Conservation (phyloP, 2,797 vertebrate species). For the Hyperoplus immaculatus region DNA sequence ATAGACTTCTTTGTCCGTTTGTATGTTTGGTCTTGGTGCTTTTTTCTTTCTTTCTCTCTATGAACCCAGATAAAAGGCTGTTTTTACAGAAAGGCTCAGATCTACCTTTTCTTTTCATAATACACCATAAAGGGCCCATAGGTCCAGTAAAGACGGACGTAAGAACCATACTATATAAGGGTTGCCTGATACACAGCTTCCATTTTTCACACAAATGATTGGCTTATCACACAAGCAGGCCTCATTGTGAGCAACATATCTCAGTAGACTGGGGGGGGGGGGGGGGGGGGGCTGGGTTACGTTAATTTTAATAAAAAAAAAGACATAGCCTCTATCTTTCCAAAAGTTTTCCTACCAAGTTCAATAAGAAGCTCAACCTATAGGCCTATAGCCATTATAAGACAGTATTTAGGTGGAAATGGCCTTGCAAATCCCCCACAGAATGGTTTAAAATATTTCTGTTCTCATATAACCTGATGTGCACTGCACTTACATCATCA, state of each 20-base stretch:
- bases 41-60: neutral
- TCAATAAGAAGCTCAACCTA: neutral
- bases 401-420: neutral
- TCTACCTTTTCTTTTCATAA: neutral
- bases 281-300: neutral
- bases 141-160: neutral
- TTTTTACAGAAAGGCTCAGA: neutral
- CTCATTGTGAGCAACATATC: too few relatives aligned
- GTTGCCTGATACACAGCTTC: neutral
- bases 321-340: neutral
- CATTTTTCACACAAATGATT: neutral
- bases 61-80: neutral
- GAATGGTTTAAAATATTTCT: neutral
- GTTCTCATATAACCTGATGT: slow-evolving; percentile 1
- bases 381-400: neutral
- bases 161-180: too few relatives aligned
- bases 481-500: too few relatives aligned
- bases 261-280: neutral
- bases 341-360: neutral
- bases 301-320: neutral
- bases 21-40: neutral
- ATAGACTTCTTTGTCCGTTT: neutral
- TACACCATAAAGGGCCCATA: neutral
- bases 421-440: neutral
- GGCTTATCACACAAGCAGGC: neutral